These are phyloP conservation scores for Andrena cerasifolii DNA, from an alignment of 1,140 invertebrate genomes.

Conservation along the genomic window DNA sequence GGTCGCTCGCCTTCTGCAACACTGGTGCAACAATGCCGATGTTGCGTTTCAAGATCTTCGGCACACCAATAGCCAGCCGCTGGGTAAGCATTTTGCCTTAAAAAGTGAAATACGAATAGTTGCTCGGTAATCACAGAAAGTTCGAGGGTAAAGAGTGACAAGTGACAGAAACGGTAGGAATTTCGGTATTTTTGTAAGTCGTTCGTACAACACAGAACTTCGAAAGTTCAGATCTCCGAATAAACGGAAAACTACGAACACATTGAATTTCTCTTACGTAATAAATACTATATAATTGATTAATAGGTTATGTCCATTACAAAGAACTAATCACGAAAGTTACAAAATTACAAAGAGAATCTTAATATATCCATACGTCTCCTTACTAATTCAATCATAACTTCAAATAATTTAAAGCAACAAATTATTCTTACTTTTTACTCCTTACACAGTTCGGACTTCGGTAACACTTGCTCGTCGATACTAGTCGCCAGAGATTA, in stretches of 20 bases:
- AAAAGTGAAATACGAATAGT: slow-evolving; percentile 33
- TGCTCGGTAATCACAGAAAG: not conserved
- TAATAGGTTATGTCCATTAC: slow-evolving; percentile 28
- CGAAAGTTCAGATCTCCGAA: not conserved
- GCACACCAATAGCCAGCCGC: slow-evolving; percentile 55
- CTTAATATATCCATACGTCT: not conserved
- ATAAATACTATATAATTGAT: slow-evolving; percentile 38
- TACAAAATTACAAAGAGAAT: not conserved
- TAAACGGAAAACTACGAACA: not conserved
- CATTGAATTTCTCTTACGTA: slow-evolving; percentile 53
- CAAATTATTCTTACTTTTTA: slow-evolving; percentile 31
- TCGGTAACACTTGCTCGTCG: not conserved
- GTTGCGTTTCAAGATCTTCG: slow-evolving; percentile 83
- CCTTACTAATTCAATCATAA: not conserved
- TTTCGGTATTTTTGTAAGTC: not conserved
- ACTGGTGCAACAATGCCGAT: slow-evolving; percentile 87
- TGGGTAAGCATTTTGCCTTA: slow-evolving; percentile 74
- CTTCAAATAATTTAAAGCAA: slow-evolving; percentile 21
- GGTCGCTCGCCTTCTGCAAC: slow-evolving; percentile 90
- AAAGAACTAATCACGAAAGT: not conserved
- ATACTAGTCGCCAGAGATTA: slow-evolving; percentile 5
- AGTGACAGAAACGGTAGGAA: not conserved
- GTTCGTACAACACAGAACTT: not conserved
- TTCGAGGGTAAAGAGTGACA: not conserved
- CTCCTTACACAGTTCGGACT: not conserved